Percentiles rank a stretch among this genome's conserved stretches.
phyloP scores from a whole-genome alignment of 2,797 vertebrate species.

The Falco columbarius region DNA sequence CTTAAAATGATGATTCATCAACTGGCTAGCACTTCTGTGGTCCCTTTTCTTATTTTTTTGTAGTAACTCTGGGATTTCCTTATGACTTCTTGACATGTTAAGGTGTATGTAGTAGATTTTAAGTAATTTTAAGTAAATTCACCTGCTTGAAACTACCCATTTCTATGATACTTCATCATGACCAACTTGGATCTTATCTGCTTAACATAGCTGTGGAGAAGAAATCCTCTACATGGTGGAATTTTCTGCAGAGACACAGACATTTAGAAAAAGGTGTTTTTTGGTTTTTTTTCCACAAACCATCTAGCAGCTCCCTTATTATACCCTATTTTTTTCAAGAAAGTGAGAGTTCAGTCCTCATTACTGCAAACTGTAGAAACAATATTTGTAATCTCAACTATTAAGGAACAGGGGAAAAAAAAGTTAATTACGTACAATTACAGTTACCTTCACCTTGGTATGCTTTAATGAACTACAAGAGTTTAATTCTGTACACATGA shows the following conservation, averaged over 20 bases:
- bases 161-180: neutral
- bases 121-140: neutral
- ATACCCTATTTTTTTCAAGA: neutral
- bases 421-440: constrained; percentile 3
- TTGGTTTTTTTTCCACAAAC: neutral
- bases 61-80: neutral
- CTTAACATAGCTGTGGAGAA: neutral
- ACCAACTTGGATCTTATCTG: neutral
- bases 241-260: neutral
- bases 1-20: neutral
- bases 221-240: neutral
- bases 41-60: neutral
- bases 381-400: constrained; percentile 33
- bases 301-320: neutral
- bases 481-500: constrained; percentile 32
- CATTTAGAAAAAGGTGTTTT: neutral
- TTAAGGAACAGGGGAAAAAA: neutral
- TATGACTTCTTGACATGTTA: neutral
- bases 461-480: constrained; percentile 3
- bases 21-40: accelerated
- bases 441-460: constrained; percentile 8
- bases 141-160: neutral
- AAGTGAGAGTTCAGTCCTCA: constrained; percentile 14
- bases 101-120: neutral
- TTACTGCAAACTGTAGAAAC: constrained; percentile 26